These are phyloP conservation scores for Tiliacea citrago DNA, from an alignment of 2,888 invertebrate species.

Conservation along the genomic window DNA sequence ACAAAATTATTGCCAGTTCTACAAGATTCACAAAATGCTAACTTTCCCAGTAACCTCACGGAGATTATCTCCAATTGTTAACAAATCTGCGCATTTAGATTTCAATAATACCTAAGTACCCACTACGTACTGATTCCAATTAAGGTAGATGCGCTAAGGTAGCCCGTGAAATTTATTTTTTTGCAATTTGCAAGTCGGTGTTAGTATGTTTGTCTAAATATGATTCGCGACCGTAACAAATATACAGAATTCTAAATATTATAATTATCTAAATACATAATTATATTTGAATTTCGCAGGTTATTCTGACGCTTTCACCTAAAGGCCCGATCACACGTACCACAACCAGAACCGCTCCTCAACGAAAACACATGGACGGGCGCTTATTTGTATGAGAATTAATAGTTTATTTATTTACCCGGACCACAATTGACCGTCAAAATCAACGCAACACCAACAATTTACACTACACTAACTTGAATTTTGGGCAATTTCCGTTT, in stretches of 20 bases:
- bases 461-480: too few relatives aligned
- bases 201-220: background rate
- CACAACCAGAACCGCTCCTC: too few relatives aligned
- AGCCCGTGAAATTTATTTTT: background rate
- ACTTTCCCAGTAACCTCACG: background rate
- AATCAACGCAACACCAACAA: too few relatives aligned
- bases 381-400: too few relatives aligned
- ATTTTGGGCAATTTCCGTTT: too few relatives aligned
- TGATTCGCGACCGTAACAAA: constrained; percentile 2
- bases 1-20: background rate
- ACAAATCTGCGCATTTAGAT: background rate
- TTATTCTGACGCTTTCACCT: background rate
- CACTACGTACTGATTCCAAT: background rate
- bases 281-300: background rate
- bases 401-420: too few relatives aligned
- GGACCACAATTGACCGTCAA: too few relatives aligned
- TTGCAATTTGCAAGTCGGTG: background rate
- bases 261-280: background rate
- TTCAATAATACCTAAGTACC: too few relatives aligned
- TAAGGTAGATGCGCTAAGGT: background rate
- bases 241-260: background rate
- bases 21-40: background rate
- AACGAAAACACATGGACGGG: too few relatives aligned
- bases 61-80: background rate
- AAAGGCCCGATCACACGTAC: too few relatives aligned